Evolutionary conservation across 2,113 vertebrate genomes (phyloP).

Genomic region (Ceyx melanurus): DNA sequence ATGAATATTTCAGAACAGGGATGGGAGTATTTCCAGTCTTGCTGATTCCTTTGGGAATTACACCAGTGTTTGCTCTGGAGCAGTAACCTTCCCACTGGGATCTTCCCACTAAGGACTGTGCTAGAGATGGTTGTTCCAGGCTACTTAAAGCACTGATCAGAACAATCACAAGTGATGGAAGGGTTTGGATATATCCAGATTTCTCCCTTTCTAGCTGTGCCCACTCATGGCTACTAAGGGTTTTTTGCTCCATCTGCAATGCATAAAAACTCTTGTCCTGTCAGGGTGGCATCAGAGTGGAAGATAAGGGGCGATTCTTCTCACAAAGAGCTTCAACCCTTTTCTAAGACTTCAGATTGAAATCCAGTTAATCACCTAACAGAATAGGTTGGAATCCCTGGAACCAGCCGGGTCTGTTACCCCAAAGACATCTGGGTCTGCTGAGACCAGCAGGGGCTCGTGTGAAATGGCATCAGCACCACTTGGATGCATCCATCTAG

Average conservation of each 20-base stretch:
- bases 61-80: not conserved
- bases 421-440: not conserved
- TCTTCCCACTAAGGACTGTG: not conserved
- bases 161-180: not conserved
- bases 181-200: not conserved
- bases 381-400: not conserved
- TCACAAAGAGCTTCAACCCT: not conserved
- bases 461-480: not conserved
- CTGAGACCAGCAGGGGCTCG: not conserved
- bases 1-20: not conserved
- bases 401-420: not conserved
- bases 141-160: not conserved
- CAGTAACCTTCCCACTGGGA: not conserved
- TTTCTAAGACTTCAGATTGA: not conserved
- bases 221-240: not conserved
- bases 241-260: not conserved
- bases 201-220: not conserved
- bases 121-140: not conserved
- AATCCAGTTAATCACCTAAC: not conserved
- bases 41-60: not conserved
- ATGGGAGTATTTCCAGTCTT: not conserved
- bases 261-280: not conserved
- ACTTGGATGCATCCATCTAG: not conserved
- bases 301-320: not conserved
- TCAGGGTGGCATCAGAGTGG: not conserved